Evolutionary conservation across 1,140 invertebrate genomes (phyloP), one percentile per base, ranked within the genome.

Genomic region (Nasonia longicornis): DNA sequence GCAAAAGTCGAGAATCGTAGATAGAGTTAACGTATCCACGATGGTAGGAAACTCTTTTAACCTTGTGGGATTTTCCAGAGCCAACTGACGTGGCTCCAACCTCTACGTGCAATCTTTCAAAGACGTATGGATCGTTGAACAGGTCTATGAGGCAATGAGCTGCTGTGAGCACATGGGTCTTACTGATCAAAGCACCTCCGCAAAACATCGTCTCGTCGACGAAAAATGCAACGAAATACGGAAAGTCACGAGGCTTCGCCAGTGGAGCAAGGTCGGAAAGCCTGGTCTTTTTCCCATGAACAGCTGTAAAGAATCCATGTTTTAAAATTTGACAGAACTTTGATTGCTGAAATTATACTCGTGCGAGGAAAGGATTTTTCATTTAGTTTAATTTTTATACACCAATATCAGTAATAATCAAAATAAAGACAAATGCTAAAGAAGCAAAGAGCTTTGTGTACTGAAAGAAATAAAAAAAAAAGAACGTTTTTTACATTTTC

Each of bases 121-220:
- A 16, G 20, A 0, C 58, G n/a, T 22, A 20, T 20, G 58, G 58
- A 20, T 63, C n/a, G 0, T 16, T 4, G 3, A 63, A 6, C 16
- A 63, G 6, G 16, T 7, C 16, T 6, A 2, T 10, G 16, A 70
- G 4, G 26, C 67, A 70, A 16, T 70, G 67, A 10, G 67, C 67
- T 29, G 67, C 67, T 70, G 67, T 70, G 29, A 70, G 67, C 4
- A 70, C 67, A 35, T 70, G 67, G 0, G 31, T 29, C 7, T 29
- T 35, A 35, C 67, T 70, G 22, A 70, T 70, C 67, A 70, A 29
- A 11, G 67, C 22, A 31, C 67, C 67, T 26, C 67, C 67, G 26
- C 67, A 70, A 14, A n/a, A 16, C 12, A 26, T 3, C 14, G 6
- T 70, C 4, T 26, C 26, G 11, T 70, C 12, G 22, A 26, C 14